phyloP scores from a whole-genome alignment of 2,797 vertebrate genomes.

The Crenuchus spilurus region DNA sequence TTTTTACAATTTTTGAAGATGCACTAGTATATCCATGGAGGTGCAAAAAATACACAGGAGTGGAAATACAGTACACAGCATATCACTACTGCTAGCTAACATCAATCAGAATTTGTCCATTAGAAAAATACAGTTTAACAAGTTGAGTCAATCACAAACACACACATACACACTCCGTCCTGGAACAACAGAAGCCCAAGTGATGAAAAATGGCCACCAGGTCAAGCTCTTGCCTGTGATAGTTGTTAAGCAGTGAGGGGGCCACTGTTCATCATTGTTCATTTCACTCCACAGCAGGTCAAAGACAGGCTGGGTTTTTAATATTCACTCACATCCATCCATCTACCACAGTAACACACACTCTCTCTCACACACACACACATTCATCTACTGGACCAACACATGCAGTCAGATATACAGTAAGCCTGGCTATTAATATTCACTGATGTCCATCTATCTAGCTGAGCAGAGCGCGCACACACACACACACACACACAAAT shows the following conservation, averaged over 20 bases:
- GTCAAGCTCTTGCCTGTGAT: constrained; percentile 69
- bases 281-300: constrained; percentile 72
- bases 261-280: constrained; percentile 66
- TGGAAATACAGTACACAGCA: background rate
- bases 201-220: constrained; percentile 73
- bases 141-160: constrained; percentile 3
- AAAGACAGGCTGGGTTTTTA: constrained; percentile 71
- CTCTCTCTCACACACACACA: constrained; percentile 15
- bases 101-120: constrained; percentile 11
- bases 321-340: constrained; percentile 63
- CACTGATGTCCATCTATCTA: constrained; percentile 3
- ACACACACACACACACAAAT: constrained; percentile 70
- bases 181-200: constrained; percentile 39
- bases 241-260: constrained; percentile 78
- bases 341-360: constrained; percentile 20
- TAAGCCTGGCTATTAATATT: constrained; percentile 6
- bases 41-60: background rate
- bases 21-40: too few relatives aligned
- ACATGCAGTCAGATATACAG: background rate
- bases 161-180: background rate
- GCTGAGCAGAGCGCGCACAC: constrained; percentile 28
- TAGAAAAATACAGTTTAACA: background rate
- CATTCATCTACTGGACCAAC: background rate
- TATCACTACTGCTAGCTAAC: background rate
- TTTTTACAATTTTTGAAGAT: too few relatives aligned